phyloP scores from a whole-genome alignment of 2,797 vertebrate species.

The Poliocrania exsul region DNA sequence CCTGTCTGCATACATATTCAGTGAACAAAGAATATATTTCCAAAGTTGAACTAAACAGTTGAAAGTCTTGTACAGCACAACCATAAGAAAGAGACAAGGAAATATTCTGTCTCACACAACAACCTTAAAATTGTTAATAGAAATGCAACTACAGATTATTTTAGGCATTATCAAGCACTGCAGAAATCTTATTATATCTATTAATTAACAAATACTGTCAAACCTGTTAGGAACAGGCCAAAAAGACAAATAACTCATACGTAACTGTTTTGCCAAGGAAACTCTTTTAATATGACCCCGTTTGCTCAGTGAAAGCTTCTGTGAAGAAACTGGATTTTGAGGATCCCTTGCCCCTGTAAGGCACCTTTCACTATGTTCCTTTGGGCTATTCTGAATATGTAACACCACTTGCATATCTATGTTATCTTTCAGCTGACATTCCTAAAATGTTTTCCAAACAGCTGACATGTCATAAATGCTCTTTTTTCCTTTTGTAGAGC shows the following conservation, averaged over 20 bases:
- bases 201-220: not conserved
- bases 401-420: slow-evolving; percentile 24
- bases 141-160: not conserved
- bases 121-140: not conserved
- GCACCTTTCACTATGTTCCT: not conserved
- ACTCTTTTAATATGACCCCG: not conserved
- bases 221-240: not conserved
- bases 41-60: not conserved
- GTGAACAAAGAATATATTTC: not conserved
- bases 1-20: not conserved
- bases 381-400: slow-evolving; percentile 41
- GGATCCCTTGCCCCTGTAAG: not conserved
- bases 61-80: not conserved
- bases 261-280: not conserved
- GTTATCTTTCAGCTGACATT: slow-evolving; percentile 51
- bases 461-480: slow-evolving; percentile 47
- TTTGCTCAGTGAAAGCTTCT: slow-evolving; percentile 24
- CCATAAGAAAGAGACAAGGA: not conserved
- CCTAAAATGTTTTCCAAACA: slow-evolving; percentile 45
- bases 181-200: not conserved
- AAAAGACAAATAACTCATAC: not conserved
- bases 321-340: not conserved
- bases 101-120: not conserved
- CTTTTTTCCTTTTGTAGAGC: not conserved
- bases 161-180: not conserved